These are phyloP conservation scores for Miltochrista miniata DNA, from an alignment of 2,888 invertebrate species.

Conservation along the genomic window DNA sequence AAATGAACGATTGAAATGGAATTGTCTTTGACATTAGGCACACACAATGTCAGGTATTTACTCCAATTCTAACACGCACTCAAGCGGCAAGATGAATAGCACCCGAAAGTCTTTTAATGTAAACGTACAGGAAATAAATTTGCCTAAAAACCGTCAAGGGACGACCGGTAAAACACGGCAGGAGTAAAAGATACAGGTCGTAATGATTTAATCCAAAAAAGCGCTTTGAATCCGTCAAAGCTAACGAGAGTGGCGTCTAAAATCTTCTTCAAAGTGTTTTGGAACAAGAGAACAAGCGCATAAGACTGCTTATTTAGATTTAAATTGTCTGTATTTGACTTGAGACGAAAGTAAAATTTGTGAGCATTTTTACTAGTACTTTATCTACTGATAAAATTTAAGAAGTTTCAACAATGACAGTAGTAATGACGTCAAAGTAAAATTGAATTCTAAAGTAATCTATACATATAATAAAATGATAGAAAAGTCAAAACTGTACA, in stretches of 20 bases:
- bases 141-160: slow-evolving; percentile 32
- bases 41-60: slow-evolving; percentile 22
- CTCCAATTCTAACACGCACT: slow-evolving; percentile 25
- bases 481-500: no score
- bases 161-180: slow-evolving; percentile 16
- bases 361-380: no score
- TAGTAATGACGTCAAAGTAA: no score
- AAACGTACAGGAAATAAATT: slow-evolving; percentile 40
- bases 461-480: no score
- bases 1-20: slow-evolving; percentile 13
- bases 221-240: slow-evolving; percentile 4
- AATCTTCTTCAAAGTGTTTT: neutral
- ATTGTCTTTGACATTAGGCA: slow-evolving; percentile 26
- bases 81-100: slow-evolving; percentile 37
- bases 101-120: slow-evolving; percentile 36
- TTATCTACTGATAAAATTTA: no score
- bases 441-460: no score
- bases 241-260: neutral
- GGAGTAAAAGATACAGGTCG: slow-evolving; percentile 5
- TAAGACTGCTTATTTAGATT: neutral
- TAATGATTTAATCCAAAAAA: slow-evolving; percentile 12
- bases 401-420: no score
- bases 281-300: neutral
- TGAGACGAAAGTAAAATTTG: neutral
- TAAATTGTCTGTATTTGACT: neutral